phyloP scores from a whole-genome alignment of 2,113 vertebrate genomes.

The Thermophis baileyi region DNA sequence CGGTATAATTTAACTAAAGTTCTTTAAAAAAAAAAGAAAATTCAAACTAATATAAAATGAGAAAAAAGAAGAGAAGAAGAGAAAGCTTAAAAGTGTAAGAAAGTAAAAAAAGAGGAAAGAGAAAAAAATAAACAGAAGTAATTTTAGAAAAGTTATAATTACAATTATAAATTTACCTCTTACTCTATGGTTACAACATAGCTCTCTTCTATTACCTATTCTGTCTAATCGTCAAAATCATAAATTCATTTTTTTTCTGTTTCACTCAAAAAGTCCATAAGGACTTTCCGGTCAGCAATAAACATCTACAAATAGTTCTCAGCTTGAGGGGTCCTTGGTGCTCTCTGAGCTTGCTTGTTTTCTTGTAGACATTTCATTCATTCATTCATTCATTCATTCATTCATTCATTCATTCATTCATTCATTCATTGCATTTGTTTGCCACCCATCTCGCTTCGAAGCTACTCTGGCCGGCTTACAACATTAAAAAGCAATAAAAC shows the following conservation, averaged over 20 bases:
- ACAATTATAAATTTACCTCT: background rate
- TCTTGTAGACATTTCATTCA: too few relatives aligned
- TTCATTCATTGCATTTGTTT: too few relatives aligned
- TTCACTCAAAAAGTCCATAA: background rate
- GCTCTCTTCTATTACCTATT: background rate
- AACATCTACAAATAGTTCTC: background rate
- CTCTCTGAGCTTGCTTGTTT: too few relatives aligned
- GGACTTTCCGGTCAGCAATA: background rate
- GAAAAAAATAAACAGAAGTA: background rate
- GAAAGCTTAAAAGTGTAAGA: background rate
- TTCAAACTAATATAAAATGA: background rate
- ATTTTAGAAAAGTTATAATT: background rate
- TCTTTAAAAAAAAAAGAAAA: background rate
- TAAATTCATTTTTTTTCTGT: background rate
- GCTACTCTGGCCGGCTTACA: too few relatives aligned
- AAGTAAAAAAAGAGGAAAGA: background rate
- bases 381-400: too few relatives aligned
- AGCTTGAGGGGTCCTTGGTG: too few relatives aligned
- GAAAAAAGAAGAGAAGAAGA: background rate
- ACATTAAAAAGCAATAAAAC: too few relatives aligned
- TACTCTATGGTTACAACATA: background rate
- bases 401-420: too few relatives aligned
- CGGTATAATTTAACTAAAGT: too few relatives aligned
- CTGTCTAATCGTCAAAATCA: background rate
- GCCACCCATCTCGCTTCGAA: too few relatives aligned